A percentile compares a stretch with the other conserved stretches of the same genome.
Evolutionary conservation across 2,797 vertebrate genomes (phyloP).

Genomic region (Danionella dracula): DNA sequence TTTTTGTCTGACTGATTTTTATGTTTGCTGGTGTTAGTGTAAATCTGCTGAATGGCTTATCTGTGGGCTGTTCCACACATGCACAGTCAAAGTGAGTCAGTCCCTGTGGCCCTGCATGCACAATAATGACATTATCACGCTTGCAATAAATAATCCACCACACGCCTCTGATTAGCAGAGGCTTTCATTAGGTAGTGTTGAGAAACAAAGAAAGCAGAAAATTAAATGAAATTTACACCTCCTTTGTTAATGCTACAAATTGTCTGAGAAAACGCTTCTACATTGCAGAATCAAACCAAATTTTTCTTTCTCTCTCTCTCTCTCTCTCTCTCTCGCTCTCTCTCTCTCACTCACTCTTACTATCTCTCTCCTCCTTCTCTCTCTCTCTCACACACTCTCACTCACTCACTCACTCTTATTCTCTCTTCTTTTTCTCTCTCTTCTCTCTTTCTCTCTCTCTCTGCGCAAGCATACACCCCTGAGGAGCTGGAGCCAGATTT

Average conservation of each 20-base stretch:
- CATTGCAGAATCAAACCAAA: no score
- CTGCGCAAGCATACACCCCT: background rate
- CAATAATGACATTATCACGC: conserved; percentile 49
- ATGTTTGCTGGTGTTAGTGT: conserved; percentile 33
- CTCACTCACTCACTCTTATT: no score
- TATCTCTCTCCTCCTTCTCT: no score
- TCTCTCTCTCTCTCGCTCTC: no score
- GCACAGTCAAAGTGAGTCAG: conserved; percentile 29
- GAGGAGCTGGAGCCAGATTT: conserved; percentile 18
- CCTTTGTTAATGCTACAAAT: conserved; percentile 27
- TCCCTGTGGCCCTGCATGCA: conserved; percentile 38
- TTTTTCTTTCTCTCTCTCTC: no score
- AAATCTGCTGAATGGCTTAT: conserved; percentile 43
- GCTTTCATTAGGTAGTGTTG: conserved; percentile 41
- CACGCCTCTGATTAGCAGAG: conserved; percentile 45
- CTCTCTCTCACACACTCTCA: background rate
- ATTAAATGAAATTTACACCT: conserved; percentile 36
- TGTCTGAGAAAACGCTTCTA: conserved; percentile 31
- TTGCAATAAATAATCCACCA: conserved; percentile 48
- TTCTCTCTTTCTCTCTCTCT: no score
- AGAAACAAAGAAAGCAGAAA: conserved; percentile 31
- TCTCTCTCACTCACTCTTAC: no score
- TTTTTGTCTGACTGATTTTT: conserved; percentile 17
- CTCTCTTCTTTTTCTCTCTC: no score
- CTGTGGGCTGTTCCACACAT: conserved; percentile 27